phyloP scores from a whole-genome alignment of 2,797 vertebrate species.

The Spinus olivaceus region DNA sequence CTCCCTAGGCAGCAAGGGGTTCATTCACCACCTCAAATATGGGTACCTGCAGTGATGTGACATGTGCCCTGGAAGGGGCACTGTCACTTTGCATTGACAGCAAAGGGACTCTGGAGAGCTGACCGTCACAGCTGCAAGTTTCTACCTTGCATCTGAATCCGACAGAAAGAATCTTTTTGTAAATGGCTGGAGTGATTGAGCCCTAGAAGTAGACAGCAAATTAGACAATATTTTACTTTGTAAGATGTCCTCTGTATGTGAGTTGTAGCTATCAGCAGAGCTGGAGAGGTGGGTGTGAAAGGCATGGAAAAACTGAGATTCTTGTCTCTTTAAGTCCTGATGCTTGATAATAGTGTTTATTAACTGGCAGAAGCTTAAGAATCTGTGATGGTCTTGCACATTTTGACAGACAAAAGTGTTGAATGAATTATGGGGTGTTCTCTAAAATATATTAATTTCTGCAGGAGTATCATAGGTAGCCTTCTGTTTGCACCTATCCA shows the following conservation, averaged over 20 bases:
- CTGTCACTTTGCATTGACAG: background rate
- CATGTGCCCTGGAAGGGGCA: background rate
- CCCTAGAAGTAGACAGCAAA: background rate
- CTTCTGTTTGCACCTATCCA: background rate
- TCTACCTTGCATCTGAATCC: background rate
- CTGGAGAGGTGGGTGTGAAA: background rate
- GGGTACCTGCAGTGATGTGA: background rate
- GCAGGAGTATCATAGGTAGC: background rate
- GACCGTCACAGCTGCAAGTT: background rate
- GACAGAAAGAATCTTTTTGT: background rate
- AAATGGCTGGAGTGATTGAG: background rate
- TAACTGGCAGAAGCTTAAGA: background rate
- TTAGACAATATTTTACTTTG: background rate
- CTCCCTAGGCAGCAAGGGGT: background rate
- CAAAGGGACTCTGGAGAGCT: background rate
- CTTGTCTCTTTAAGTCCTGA: background rate
- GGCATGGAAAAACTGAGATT: background rate
- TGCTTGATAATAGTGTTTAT: background rate
- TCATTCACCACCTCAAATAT: fast-evolving
- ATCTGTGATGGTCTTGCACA: background rate
- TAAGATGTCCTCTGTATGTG: background rate
- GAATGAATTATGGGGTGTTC: background rate
- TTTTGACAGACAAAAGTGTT: background rate
- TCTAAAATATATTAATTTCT: background rate
- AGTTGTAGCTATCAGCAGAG: background rate